Base-by-base conservation (phyloP, 2,797 vertebrate genomes). In the Fistularia commersonii region DNA sequence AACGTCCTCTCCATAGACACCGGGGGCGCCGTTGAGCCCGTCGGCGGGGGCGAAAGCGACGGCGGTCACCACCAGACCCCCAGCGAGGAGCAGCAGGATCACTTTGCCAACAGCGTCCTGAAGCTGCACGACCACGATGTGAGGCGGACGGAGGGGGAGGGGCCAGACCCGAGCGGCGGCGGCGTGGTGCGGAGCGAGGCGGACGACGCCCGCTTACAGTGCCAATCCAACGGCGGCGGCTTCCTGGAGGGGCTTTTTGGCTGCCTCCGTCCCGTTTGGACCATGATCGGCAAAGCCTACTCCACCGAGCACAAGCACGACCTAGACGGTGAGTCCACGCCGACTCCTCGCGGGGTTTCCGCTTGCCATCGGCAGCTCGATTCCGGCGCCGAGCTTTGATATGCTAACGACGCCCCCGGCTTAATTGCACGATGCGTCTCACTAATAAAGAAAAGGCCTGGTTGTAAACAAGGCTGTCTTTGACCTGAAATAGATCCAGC, bases 201-300 rank as follows among this genome's bases (percentile, higher is more conserved):
- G n/a, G 76, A 79, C 63, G 80, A 85, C 69, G 72, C 92, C 85
- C 42, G 93, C 85, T 50, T 94, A 79, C 80, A 93, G 90, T 68
- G 88, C 89, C 75, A 87, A 89, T 80, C 93, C 43, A 87, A 90
- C 34, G 89, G 94, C 60, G 93, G 91, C 11, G 93, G 95, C 3
- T 96, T 98, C 79, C 90, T 96, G 62, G 95, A 97, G 77, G 95
- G 95, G 41, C 88, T 98, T 43, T 97, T 98, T 66, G 95, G 95
- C 34, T 98, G 95, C 82, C 88, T 98, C 38, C 91, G 91, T 48
- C 95, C 95, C 2, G 95, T 98, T 61, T 97, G 95, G 95, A 96
- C 92, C 52, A 97, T 98, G 94, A 94, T 98, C 12, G 95, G 95
- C 77, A 97, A 97, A 78, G 94, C 95, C 6, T 97, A 96, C 77